Evolutionary conservation across 2,797 vertebrate genomes (phyloP).

Genomic region (Cryptoprocta ferox): DNA sequence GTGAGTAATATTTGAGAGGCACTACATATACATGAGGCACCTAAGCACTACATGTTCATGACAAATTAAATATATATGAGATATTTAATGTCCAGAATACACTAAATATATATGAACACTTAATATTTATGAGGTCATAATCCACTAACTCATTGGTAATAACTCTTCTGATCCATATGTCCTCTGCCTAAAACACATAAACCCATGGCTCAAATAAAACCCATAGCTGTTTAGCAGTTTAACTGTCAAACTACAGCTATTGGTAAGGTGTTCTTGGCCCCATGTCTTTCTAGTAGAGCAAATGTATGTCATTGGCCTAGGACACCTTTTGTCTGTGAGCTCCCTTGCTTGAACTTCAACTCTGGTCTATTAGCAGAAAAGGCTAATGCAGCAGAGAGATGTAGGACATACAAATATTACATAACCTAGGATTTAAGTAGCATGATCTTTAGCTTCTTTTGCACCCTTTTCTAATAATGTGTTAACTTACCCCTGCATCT

Average conservation of each 20-base stretch:
- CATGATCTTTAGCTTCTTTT: not conserved
- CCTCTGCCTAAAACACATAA: not conserved
- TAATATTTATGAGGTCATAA: constrained; percentile 51
- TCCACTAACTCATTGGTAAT: not conserved
- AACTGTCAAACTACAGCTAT: not conserved
- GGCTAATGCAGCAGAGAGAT: not conserved
- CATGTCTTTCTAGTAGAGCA: not conserved
- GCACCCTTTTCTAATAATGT: not conserved
- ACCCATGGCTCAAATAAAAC: not conserved
- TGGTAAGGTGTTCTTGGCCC: not conserved
- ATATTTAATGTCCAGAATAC: not conserved
- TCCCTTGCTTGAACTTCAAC: not conserved
- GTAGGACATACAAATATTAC: not conserved
- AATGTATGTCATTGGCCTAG: not conserved
- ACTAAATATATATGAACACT: constrained; percentile 56
- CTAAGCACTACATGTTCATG: constrained; percentile 40
- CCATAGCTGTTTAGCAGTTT: not conserved
- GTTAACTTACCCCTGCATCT: not conserved
- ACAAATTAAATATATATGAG: constrained; percentile 3
- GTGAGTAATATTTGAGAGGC: not conserved
- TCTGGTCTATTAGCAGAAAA: not conserved
- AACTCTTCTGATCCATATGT: constrained; percentile 6
- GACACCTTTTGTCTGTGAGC: not conserved
- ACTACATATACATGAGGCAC: constrained; percentile 21
- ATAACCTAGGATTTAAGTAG: not conserved